A percentile compares a stretch with the other conserved stretches of the same genome.
Conservation (phyloP, 2,888 invertebrate genomes). For the Allygus modestus region DNA sequence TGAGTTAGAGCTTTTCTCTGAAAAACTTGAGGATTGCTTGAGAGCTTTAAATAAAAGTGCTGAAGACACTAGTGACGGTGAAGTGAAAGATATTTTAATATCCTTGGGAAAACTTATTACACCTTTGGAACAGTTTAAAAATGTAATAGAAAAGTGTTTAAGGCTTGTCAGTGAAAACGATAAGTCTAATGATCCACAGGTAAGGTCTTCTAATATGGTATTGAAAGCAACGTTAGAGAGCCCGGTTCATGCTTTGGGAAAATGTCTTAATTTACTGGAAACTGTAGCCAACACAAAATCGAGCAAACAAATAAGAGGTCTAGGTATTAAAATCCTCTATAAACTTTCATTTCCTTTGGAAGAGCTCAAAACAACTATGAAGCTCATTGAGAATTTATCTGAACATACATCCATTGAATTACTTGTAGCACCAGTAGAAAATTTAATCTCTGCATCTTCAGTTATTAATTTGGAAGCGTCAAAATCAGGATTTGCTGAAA, state of each 20-base stretch:
- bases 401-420: slow-evolving; percentile 69
- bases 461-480: slow-evolving; percentile 66
- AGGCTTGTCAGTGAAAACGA: slow-evolving; percentile 23
- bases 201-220: slow-evolving; percentile 25
- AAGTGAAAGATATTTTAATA: slow-evolving; percentile 67
- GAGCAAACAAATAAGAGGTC: slow-evolving; percentile 65
- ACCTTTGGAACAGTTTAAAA: slow-evolving; percentile 67
- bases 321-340: slow-evolving; percentile 67
- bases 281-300: slow-evolving; percentile 66
- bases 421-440: slow-evolving; percentile 68
- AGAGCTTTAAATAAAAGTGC: slow-evolving; percentile 62
- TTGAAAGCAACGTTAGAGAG: slow-evolving; percentile 23
- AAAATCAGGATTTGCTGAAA: slow-evolving; percentile 68
- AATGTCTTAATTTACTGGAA: slow-evolving; percentile 65
- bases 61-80: slow-evolving; percentile 65
- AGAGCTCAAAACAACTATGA: slow-evolving; percentile 69
- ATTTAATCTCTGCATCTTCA: slow-evolving; percentile 66
- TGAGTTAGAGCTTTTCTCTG: slow-evolving; percentile 7
- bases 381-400: slow-evolving; percentile 69
- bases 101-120: slow-evolving; percentile 67
- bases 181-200: slow-evolving; percentile 29
- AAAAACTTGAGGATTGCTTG: slow-evolving; percentile 37
- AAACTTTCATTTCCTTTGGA: slow-evolving; percentile 69
- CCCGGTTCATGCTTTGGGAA: slow-evolving; percentile 43
- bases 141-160: slow-evolving; percentile 59